Base-by-base conservation (phyloP, 2,113 vertebrate genomes). In the Todiramphus saurophagus region DNA sequence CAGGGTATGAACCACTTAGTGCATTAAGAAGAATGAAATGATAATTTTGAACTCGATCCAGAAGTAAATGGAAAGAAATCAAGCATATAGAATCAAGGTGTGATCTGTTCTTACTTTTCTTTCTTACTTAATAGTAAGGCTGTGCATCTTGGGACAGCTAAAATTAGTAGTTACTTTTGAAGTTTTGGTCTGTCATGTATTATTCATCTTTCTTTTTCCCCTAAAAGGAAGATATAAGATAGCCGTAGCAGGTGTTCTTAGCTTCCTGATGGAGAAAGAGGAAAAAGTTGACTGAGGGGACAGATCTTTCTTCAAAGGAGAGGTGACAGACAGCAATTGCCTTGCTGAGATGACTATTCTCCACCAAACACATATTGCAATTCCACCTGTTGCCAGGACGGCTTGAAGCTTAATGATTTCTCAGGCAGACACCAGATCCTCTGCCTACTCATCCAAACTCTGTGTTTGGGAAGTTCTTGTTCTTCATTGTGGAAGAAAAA, bases 11-110 rank as follows among this genome's bases (percentile, higher is more conserved):
- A 83, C 33, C 43, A 67, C 83, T 95, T 82, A 73, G 33, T 0
- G 1, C 58, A 91, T 75, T 82, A 84, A 64, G 64, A 84, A 84
- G 31, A 90, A 78, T 2, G 11, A 83, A 87, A 90, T 64, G 13
- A 90, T 60, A 89, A 75, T 81, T 93, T 81, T 96, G 79, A 95
- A 92, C 48, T 56, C 39, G 48, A 93, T 89, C 83, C 85, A 96
- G 68, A 90, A 92, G 27, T 60, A 92, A 95, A 92, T 89, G 64
- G 92, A 95, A 94, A 95, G 64, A 89, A 89, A 90, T 4, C 56
- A 93, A 90, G 92, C 85, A 94, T 74, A 84, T 7, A 72, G 83
- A 88, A 83, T 60, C 83, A 2, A 92, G 48, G 76, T 86, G n/a
- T 78, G 63, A 83, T 53, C 53, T 90, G 70, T 72, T 90, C 87